Evolutionary conservation across 2,113 vertebrate species (phyloP).

Genomic region (Ciconia stormi): DNA sequence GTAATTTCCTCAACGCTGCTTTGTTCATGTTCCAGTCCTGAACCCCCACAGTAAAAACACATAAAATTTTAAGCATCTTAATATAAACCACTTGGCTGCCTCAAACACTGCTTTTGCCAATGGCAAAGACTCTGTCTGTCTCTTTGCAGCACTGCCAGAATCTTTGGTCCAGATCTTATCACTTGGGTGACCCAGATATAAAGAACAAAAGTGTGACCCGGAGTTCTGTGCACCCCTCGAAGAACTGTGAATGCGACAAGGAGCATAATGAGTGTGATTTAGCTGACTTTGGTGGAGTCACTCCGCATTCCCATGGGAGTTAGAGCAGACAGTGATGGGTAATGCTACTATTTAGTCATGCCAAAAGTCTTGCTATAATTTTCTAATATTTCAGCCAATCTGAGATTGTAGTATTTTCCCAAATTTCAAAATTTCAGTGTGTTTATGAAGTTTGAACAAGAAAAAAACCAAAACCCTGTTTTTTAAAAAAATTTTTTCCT

Average conservation of each 20-base stretch:
- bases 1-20: not conserved
- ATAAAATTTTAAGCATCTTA: constrained; percentile 10
- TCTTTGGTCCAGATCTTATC: constrained; percentile 37
- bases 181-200: not conserved
- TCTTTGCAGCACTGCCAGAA: constrained; percentile 17
- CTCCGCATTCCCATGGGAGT: not conserved
- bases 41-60: not conserved
- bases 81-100: constrained; percentile 36
- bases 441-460: not conserved
- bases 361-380: not conserved
- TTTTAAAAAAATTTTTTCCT: not conserved
- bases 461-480: not conserved
- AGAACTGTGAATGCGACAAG: not conserved
- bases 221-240: not conserved
- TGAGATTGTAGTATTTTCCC: not conserved
- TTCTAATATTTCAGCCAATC: not conserved
- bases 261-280: not conserved
- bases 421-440: not conserved
- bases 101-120: constrained; percentile 7
- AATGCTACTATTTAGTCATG: not conserved
- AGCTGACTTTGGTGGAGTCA: not conserved
- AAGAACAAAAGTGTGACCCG: not conserved
- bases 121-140: not conserved
- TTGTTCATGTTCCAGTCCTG: constrained; percentile 39
- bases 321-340: not conserved